Evolutionary conservation across 1,140 invertebrate genomes (phyloP), one percentile per base, ranked within the genome.

Genomic region (Bombus vancouverensis): DNA sequence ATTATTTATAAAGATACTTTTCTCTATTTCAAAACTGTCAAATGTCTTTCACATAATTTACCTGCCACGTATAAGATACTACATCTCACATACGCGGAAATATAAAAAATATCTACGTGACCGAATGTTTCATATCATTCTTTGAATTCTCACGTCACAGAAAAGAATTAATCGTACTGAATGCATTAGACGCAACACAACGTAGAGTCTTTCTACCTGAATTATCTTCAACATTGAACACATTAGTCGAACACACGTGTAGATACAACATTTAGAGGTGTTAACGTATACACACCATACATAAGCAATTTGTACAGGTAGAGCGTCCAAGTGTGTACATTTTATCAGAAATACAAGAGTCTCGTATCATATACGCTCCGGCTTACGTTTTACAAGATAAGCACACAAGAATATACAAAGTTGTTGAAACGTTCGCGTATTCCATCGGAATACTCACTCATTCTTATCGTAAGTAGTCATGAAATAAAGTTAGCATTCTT

Each of bases 331-430:
- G 65, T 62, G 77, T 72, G 32, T 44, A 37, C 1, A 47, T 39
- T 85, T 85, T 85, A 85, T 85, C 83, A 72, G 53, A 65, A 85
- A 53, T 72, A 80, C 32, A 72, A 42, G 47, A 83, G 42, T 25
- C 57, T 80, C 76, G 1, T 71, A 47, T 53, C 47, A 18, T 53
- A 53, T 65, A 78, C 42, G 28, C 66, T 80, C 42, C 83, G 83
- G 83, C 57, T 85, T 62, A 80, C 72, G 77, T 62, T 62, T n/a
- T 72, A 72, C 32, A 22, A 85, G 83, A 85, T 85, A 85, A 85
- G 83, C 39, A 42, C 66, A 42, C 66, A 18, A 65, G 28, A 71
- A 57, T 79, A 44, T 37, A 62, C 66, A 53, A 72, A 85, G 39
- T 80, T 22, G 37, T 25, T 80, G 28, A 44, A 73, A 71, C 34